Conservation (phyloP, 2,888 invertebrate species). For the Oscheius sp. region DNA sequence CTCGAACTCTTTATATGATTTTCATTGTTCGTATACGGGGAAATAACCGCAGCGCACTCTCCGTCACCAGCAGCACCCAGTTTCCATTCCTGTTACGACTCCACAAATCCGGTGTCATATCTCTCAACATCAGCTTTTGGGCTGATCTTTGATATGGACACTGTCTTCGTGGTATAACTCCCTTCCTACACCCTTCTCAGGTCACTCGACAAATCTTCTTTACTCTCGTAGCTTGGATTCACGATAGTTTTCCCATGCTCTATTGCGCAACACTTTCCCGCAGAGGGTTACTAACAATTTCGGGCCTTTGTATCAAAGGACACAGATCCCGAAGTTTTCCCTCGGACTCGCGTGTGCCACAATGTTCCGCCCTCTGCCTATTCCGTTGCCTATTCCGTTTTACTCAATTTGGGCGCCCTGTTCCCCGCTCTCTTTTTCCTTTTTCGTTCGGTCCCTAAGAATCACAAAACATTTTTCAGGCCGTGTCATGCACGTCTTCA, state of each 20-base stretch:
- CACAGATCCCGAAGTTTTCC: slow-evolving; percentile 24
- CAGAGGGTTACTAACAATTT: background rate
- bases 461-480: slow-evolving; percentile 2
- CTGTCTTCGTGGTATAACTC: too few species aligned
- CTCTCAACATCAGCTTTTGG: slow-evolving; percentile 6
- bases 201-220: too few species aligned
- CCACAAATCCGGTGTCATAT: slow-evolving; percentile 31
- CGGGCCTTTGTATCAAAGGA: slow-evolving; percentile 24
- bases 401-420: slow-evolving; percentile 23
- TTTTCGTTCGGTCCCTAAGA: background rate
- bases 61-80: slow-evolving; percentile 9
- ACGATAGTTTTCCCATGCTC: too few species aligned
- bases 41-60: too few species aligned
- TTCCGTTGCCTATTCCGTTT: slow-evolving; percentile 11
- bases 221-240: too few species aligned
- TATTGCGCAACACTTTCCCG: too few species aligned
- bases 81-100: slow-evolving; percentile 30
- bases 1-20: too few species aligned
- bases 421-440: background rate
- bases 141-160: slow-evolving; percentile 10
- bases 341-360: slow-evolving; percentile 1
- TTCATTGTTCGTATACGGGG: too few species aligned
- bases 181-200: too few species aligned
- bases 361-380: slow-evolving; percentile 16
- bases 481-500: slow-evolving; percentile 35